Evolutionary conservation across 2,113 vertebrate genomes (phyloP).

Genomic region (Tylochromis polylepis): DNA sequence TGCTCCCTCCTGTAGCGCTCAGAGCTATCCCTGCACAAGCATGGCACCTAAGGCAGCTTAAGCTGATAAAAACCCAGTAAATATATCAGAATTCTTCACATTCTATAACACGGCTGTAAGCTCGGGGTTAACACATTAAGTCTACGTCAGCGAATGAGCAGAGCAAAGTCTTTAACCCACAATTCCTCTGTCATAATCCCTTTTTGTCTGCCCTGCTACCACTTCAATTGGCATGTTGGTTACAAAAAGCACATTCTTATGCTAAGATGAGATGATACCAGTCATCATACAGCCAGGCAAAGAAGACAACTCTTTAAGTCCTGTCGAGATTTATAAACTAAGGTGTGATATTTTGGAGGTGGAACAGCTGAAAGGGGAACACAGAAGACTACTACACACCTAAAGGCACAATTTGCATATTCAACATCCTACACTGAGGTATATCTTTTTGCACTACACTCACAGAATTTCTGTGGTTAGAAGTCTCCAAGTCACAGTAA

Average conservation of each 20-base stretch:
- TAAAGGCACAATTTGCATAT: background rate
- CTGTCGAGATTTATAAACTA: background rate
- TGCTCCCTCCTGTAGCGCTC: background rate
- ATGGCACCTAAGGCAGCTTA: conserved; percentile 9
- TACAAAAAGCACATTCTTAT: background rate
- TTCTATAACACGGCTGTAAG: conserved; percentile 21
- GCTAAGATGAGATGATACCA: background rate
- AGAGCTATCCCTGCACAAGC: conserved; percentile 20
- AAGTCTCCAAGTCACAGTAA: background rate
- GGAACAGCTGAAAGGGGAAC: background rate
- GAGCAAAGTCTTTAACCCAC: background rate
- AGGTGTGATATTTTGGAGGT: background rate
- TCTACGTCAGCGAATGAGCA: background rate
- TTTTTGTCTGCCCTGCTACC: background rate
- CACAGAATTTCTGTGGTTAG: background rate
- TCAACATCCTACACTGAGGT: background rate
- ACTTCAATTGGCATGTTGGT: background rate
- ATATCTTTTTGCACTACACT: background rate
- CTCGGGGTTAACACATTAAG: background rate
- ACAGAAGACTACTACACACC: background rate
- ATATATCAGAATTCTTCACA: conserved; percentile 34
- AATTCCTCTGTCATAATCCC: background rate
- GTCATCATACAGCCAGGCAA: background rate
- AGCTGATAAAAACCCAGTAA: background rate
- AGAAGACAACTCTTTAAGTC: background rate